Base-by-base conservation (phyloP, 1,140 invertebrate species). In the Drosophila sturtevanti region DNA sequence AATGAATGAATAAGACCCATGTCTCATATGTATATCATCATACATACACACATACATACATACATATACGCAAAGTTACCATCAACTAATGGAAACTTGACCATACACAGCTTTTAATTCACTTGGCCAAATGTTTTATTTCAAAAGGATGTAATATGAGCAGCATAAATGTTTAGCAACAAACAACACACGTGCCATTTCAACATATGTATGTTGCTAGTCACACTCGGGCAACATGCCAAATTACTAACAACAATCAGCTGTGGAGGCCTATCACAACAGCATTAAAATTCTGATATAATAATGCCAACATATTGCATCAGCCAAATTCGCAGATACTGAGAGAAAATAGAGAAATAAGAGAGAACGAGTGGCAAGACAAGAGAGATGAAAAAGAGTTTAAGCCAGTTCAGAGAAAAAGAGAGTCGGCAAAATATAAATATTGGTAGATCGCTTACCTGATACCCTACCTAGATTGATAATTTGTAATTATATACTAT, bases 241-340 rank as follows among this genome's bases (percentile, higher is more conserved):
- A 68, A 31, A 27, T 11, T 9, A 1, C 0, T 27, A 34, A 21
- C 31, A 55, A 18, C 58, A 14, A 65, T 79, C 69, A 81, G 74
- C 77, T 81, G 81, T 1, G 54, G 55, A 62, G 41, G 24, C 4
- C 16, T 22, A 21, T 18, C 7, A 18, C 18, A 62, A 48, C 51
- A 27, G 52, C 16, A 24, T 27, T 27, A 9, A 71, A 58, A 24
- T 76, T 68, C 82, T 86, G 82, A 60, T 84, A 85, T 63, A 87
- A 87, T 77, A 27, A 37, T 41, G 63, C 52, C 58, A 55, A 79
- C 60, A 63, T 89, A 73, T 87, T 87, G 84, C 84, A 87, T 87
- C 84, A 87, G 79, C 84, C 85, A 89, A 70, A 73, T 67, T 37
- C 44, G 35, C 60, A 61, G 16, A 9, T 16, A 48, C 1, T 10